Evolutionary conservation across 2,888 invertebrate genomes (phyloP).

Genomic region (Campaea margaritaria): DNA sequence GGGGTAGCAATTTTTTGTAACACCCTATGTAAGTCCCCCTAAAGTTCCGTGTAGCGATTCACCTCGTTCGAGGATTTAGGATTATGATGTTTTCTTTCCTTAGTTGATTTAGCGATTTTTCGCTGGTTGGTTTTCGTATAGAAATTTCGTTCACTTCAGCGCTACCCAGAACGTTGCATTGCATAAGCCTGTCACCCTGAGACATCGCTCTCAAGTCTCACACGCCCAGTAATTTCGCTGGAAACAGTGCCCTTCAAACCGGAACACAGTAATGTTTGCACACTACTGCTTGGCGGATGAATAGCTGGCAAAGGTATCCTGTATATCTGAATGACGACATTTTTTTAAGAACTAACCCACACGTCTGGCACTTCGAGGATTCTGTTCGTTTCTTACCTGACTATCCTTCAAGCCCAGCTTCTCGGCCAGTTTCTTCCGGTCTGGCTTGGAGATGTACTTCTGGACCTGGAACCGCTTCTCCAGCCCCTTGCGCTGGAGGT

Average conservation of each 20-base stretch:
- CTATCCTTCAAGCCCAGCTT: slow-evolving; percentile 98
- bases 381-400: slow-evolving; percentile 88
- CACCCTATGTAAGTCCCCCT: slow-evolving; percentile 54
- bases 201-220: too few species aligned
- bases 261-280: too few species aligned
- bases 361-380: too few species aligned
- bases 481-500: slow-evolving; percentile 97
- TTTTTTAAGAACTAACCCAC: too few species aligned
- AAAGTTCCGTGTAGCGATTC: slow-evolving; percentile 26
- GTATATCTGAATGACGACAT: neutral
- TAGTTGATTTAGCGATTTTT: slow-evolving; percentile 2
- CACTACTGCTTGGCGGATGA: too few species aligned
- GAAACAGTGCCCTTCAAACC: too few species aligned
- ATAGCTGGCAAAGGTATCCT: neutral
- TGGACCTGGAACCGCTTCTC: slow-evolving; percentile 98
- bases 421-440: slow-evolving; percentile 98
- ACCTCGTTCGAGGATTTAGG: slow-evolving; percentile 10
- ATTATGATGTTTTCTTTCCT: slow-evolving; percentile 5
- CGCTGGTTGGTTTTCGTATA: neutral
- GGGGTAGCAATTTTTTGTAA: slow-evolving; percentile 78
- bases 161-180: too few species aligned
- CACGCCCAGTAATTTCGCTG: too few species aligned
- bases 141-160: too few species aligned
- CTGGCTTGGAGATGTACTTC: slow-evolving; percentile 99
- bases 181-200: too few species aligned